A percentile compares a stretch with the other conserved stretches of the same genome.
These are phyloP conservation scores for Lissocephala sabroskyi DNA, from an alignment of 2,888 invertebrate genomes.

Conservation along the genomic window DNA sequence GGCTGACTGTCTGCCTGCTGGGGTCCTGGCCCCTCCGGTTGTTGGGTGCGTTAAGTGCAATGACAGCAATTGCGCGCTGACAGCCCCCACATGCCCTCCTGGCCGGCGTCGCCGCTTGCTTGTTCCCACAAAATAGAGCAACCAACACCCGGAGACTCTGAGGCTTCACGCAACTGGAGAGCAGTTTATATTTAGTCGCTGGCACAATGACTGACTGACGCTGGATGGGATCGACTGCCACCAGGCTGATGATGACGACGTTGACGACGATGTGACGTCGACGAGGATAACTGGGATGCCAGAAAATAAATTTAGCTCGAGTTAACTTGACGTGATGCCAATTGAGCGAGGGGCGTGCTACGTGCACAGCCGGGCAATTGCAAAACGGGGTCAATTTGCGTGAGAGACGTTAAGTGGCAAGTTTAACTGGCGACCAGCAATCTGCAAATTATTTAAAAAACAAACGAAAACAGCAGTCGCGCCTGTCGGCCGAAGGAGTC, in stretches of 20 bases:
- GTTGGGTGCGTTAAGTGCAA: slow-evolving; percentile 56
- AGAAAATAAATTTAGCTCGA: slow-evolving; percentile 38
- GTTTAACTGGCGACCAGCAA: too few species aligned
- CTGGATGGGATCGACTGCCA: too few species aligned
- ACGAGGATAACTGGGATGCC: not conserved
- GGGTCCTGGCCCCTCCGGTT: not conserved
- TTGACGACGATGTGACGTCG: too few species aligned
- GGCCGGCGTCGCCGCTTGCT: not conserved
- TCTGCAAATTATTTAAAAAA: not conserved
- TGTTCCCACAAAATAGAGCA: too few species aligned
- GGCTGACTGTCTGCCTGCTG: slow-evolving; percentile 4
- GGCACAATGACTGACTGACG: slow-evolving; percentile 30
- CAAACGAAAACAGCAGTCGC: not conserved
- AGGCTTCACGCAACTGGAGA: slow-evolving; percentile 30
- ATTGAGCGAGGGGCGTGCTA: slow-evolving; percentile 45
- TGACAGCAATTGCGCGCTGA: slow-evolving; percentile 56
- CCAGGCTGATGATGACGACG: too few species aligned
- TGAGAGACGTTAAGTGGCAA: too few species aligned
- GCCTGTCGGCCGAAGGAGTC: slow-evolving; percentile 7
- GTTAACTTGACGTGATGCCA: slow-evolving; percentile 46
- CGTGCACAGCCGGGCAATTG: slow-evolving; percentile 1
- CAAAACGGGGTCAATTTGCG: slow-evolving; percentile 1
- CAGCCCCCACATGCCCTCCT: slow-evolving; percentile 46
- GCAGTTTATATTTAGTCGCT: slow-evolving; percentile 54
- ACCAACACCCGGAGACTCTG: too few species aligned